These are phyloP conservation scores for Deroptyus accipitrinus DNA, from an alignment of 2,113 vertebrate genomes.

Conservation along the genomic window DNA sequence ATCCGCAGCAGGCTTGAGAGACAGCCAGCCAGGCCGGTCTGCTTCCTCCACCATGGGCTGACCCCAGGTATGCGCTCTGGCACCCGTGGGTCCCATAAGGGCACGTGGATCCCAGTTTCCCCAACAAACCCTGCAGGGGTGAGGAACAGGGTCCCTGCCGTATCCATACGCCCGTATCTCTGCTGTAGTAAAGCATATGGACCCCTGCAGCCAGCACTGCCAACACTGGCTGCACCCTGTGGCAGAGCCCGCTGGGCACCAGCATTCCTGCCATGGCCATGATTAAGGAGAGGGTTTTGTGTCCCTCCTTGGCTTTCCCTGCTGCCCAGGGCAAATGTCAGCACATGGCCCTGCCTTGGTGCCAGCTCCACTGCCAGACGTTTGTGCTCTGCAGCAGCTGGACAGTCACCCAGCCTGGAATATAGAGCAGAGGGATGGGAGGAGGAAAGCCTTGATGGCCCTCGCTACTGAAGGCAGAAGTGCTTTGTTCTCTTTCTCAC, in stretches of 20 bases:
- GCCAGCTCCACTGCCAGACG: neutral
- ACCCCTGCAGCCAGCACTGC: conserved; percentile 9
- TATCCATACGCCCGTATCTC: neutral
- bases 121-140: neutral
- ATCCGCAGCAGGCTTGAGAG: neutral
- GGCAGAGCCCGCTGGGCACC: neutral
- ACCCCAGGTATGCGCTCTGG: neutral
- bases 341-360: neutral
- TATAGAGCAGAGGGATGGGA: neutral
- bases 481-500: neutral
- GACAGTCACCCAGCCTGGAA: neutral
- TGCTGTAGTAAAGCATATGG: neutral
- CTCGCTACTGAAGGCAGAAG: neutral
- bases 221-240: neutral
- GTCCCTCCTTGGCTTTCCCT: neutral
- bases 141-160: neutral
- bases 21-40: neutral
- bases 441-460: neutral
- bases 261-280: rapidly evolving
- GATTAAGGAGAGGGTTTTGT: neutral
- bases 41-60: neutral
- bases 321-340: neutral
- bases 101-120: neutral
- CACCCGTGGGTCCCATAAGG: neutral
- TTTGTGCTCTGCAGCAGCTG: neutral